phyloP scores from a whole-genome alignment of 2,113 vertebrate genomes.

The Rhineura floridana region DNA sequence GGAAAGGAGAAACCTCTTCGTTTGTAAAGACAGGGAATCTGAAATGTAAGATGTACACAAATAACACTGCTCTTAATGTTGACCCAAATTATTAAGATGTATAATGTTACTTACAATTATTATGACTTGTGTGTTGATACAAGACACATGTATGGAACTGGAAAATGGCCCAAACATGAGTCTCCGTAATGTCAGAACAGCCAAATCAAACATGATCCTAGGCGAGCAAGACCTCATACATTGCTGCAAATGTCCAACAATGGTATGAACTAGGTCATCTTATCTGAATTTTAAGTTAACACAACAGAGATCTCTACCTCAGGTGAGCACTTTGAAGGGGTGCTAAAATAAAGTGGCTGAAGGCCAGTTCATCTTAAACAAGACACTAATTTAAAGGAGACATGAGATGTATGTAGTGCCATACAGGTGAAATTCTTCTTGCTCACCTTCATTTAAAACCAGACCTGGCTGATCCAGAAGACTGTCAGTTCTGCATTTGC shows the following conservation, averaged over 20 bases:
- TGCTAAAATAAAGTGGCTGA: neutral
- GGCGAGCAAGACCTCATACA: neutral
- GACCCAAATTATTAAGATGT: slow-evolving; percentile 23
- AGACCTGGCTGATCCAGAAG: neutral
- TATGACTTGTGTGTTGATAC: neutral
- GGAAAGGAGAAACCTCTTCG: slow-evolving; percentile 50
- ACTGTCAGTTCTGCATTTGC: neutral
- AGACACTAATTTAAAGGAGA: neutral
- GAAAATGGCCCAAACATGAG: neutral
- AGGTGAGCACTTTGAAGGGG: too few species aligned
- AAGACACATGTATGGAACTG: neutral
- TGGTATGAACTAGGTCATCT: neutral
- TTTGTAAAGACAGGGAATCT: slow-evolving; percentile 61
- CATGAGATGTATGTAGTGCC: neutral
- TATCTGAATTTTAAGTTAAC: neutral
- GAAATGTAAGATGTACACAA: slow-evolving; percentile 59
- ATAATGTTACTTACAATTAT: neutral
- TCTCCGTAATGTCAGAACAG: neutral
- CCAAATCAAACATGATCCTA: neutral
- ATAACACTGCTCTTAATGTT: slow-evolving; percentile 43
- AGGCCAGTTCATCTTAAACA: neutral
- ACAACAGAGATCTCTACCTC: neutral
- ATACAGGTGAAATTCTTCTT: neutral
- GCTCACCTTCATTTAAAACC: neutral
- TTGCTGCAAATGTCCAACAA: neutral